Percentiles rank a stretch among this genome's conserved stretches.
These are phyloP conservation scores for Toxotes chatareus DNA, from an alignment of 2,113 vertebrate species.

Conservation along the genomic window DNA sequence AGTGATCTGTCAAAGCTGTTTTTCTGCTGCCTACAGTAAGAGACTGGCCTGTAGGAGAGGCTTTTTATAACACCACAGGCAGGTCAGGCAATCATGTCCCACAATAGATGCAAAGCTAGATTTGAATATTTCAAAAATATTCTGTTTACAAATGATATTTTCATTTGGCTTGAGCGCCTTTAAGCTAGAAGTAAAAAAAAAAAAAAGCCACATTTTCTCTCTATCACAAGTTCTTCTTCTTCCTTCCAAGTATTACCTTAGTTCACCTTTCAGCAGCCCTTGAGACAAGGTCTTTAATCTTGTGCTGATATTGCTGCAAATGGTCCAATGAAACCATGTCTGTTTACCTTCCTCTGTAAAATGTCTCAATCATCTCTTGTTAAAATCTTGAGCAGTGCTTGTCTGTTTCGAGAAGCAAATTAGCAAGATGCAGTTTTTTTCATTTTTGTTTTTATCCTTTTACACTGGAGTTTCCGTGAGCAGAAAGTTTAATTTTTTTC, in stretches of 20 bases:
- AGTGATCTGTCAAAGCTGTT: constrained; percentile 64
- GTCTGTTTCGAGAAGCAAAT: constrained; percentile 10
- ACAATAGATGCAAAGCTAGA: constrained; percentile 30
- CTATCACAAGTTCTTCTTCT: constrained; percentile 32
- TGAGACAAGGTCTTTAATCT: constrained; percentile 50
- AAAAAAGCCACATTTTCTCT: background rate
- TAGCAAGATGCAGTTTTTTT: too few species aligned
- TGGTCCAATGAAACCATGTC: background rate
- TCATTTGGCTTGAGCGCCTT: constrained; percentile 9
- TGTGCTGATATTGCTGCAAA: constrained; percentile 40
- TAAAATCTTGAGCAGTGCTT: constrained; percentile 2
- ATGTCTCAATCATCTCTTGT: constrained; percentile 39
- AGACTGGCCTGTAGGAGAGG: constrained; percentile 49
- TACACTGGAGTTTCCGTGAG: background rate
- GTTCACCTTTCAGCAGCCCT: constrained; percentile 40
- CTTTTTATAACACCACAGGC: constrained; percentile 45
- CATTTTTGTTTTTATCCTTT: background rate
- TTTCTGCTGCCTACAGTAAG: constrained; percentile 44
- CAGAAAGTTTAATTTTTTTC: constrained; percentile 15
- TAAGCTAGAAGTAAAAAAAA: constrained; percentile 31
- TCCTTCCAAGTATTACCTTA: constrained; percentile 36
- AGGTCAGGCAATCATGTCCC: constrained; percentile 49
- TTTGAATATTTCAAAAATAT: constrained; percentile 37
- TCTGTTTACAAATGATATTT: constrained; percentile 50
- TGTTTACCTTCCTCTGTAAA: constrained; percentile 28